Base-by-base conservation (phyloP, 2,113 vertebrate genomes). In the Poecile atricapillus region DNA sequence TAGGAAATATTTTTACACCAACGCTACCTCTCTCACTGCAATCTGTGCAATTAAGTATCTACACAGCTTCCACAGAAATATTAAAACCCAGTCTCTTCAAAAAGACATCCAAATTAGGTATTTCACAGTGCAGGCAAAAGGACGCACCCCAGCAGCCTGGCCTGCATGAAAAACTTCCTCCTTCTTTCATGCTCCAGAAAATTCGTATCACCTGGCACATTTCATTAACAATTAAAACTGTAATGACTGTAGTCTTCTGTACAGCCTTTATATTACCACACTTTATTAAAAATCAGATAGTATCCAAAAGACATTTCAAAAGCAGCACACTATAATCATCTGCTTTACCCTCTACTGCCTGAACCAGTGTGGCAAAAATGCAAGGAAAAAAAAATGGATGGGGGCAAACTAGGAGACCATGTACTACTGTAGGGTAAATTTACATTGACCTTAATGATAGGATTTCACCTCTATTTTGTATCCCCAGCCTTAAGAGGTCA, bases 391-490 rank as follows among this genome's bases (percentile, higher is more conserved):
- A 78, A 82, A 94, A 59, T n/a, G 27, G 14, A 74, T 28, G 9
- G 12, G 5, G 30, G 11, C 44, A 77, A 96, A 78, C 46, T 9
- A 69, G 19, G 33, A 0, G 0, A 77, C 23, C 7, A 2, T 1
- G 3, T 79, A 47, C 31, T 27, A 68, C 11, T 47, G 7, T 1
- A 56, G 15, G 0, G 2, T 62, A 60, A 88, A 86, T 10, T 65
- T 49, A 68, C 1, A 33, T 0, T 49, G 15, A 78, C 21, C 28
- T 63, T 55, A 49, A 37, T 10, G 9, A 74, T 3, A 75, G 39
- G 12, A 28, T 75, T 75, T 84, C 63, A 79, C 31, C 17, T 70
- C 41, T 89, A 3, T 62, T 55, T 90, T 25, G 25, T 24, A 87
- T 13, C 8, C 8, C 17, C 28, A 68, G 30, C 20, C 15, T 62